Conservation (phyloP, 2,888 invertebrate genomes). For the Heteromyza rotundicornis region DNA sequence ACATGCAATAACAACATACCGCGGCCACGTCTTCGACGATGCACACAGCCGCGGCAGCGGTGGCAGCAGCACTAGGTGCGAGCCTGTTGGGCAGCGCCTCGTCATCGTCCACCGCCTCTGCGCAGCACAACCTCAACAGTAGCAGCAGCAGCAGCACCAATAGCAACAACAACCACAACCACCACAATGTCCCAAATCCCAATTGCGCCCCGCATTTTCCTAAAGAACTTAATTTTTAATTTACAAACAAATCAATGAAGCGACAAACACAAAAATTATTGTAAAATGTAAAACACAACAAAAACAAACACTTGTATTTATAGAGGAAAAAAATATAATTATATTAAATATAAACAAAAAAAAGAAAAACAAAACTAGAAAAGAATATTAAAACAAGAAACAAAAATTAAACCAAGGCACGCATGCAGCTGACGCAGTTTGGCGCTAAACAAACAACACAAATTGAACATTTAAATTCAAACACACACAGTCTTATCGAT, state of each 20-base stretch:
- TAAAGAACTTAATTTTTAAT: conserved; percentile 56
- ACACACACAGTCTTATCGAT: too few relatives aligned
- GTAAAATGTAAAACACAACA: conserved; percentile 1
- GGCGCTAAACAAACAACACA: too few relatives aligned
- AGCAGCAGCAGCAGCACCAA: conserved; percentile 20
- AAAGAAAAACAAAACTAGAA: conserved; percentile 20
- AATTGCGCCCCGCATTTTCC: conserved; percentile 47
- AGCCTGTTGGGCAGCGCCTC: conserved; percentile 38
- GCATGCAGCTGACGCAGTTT: too few relatives aligned
- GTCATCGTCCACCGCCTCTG: background rate
- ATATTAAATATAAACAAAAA: conserved; percentile 37
- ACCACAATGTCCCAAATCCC: conserved; percentile 19
- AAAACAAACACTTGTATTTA: conserved; percentile 32
- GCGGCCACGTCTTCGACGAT: conserved; percentile 45
- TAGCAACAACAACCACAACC: conserved; percentile 28
- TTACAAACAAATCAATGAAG: conserved; percentile 10
- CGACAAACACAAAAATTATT: background rate
- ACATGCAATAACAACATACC: conserved; percentile 81
- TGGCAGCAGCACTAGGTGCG: conserved; percentile 41
- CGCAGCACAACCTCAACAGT: conserved; percentile 24
- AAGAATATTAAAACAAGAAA: conserved; percentile 22
- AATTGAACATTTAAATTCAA: too few relatives aligned
- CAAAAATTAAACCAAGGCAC: too few relatives aligned
- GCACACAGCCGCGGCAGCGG: conserved; percentile 39
- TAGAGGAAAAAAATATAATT: conserved; percentile 42